A percentile compares a stretch with the other conserved stretches of the same genome.
These are phyloP conservation scores for Melieria picta DNA, from an alignment of 2,888 invertebrate species.

Conservation along the genomic window DNA sequence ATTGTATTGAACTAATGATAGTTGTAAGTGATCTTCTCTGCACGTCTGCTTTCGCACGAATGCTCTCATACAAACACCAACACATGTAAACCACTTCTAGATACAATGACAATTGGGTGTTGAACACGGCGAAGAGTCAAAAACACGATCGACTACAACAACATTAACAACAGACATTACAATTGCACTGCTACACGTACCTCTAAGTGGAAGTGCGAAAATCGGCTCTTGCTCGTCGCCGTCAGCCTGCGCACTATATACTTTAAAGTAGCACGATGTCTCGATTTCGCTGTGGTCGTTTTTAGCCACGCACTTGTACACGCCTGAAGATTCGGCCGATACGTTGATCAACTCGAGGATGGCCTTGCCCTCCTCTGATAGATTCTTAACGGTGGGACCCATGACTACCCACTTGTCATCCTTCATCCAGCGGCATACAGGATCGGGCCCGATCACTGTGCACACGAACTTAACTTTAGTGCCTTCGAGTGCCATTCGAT, in stretches of 20 bases:
- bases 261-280: conserved; percentile 75
- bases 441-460: conserved; percentile 78
- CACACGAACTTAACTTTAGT: conserved; percentile 81
- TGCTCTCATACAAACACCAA: too few species aligned
- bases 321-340: conserved; percentile 76
- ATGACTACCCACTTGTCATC: conserved; percentile 73
- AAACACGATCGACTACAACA: not conserved
- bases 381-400: conserved; percentile 71
- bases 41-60: too few species aligned
- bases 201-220: conserved; percentile 71
- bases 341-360: conserved; percentile 79
- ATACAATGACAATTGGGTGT: too few species aligned
- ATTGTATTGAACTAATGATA: too few species aligned
- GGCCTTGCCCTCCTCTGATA: conserved; percentile 75
- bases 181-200: conserved; percentile 63
- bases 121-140: not conserved
- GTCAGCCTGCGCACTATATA: conserved; percentile 61
- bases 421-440: conserved; percentile 79
- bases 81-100: too few species aligned
- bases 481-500: conserved; percentile 80
- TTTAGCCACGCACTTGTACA: conserved; percentile 82
- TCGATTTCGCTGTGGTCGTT: conserved; percentile 78
- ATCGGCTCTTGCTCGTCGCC: conserved; percentile 65
- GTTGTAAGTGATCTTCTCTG: too few species aligned
- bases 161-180: conserved; percentile 27